Percentiles rank a stretch among this genome's conserved stretches.
phyloP scores from a whole-genome alignment of 2,113 vertebrate genomes.

The Misgurnus anguillicaudatus region DNA sequence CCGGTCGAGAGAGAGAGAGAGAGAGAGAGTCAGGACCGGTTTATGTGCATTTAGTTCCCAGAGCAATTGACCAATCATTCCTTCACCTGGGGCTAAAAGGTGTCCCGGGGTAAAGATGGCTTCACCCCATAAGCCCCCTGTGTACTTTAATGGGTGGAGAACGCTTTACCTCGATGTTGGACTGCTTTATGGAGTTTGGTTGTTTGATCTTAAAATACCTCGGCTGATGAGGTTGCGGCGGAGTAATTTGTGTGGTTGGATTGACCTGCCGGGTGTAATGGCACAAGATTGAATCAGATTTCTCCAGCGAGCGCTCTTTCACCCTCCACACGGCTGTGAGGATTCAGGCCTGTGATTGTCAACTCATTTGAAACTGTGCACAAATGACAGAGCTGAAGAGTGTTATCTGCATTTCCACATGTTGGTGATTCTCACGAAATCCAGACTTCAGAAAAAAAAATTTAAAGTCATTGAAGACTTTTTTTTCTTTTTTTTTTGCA shows the following conservation, averaged over 20 bases:
- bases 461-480: too few relatives aligned
- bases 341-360: slow-evolving; percentile 1
- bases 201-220: slow-evolving; percentile 53
- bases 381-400: neutral
- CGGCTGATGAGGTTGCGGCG: slow-evolving; percentile 34
- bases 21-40: slow-evolving; percentile 27
- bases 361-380: slow-evolving; percentile 12
- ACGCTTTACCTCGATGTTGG: slow-evolving; percentile 38
- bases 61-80: slow-evolving; percentile 56
- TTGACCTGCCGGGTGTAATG: slow-evolving; percentile 31
- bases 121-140: slow-evolving; percentile 22
- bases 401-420: too few relatives aligned
- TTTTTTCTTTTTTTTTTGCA: too few relatives aligned
- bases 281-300: slow-evolving; percentile 16
- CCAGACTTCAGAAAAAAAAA: too few relatives aligned
- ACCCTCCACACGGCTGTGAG: neutral
- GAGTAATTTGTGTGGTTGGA: slow-evolving; percentile 14
- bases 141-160: slow-evolving; percentile 33
- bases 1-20: slow-evolving; percentile 34
- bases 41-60: slow-evolving; percentile 48
- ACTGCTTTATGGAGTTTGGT: slow-evolving; percentile 29
- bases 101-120: slow-evolving; percentile 43
- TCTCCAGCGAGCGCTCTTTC: neutral
- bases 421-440: too few relatives aligned
- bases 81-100: slow-evolving; percentile 55